Evolutionary conservation across 2,888 invertebrate genomes (phyloP), one percentile per base, ranked within the genome.

Genomic region (Baccha elongata): DNA sequence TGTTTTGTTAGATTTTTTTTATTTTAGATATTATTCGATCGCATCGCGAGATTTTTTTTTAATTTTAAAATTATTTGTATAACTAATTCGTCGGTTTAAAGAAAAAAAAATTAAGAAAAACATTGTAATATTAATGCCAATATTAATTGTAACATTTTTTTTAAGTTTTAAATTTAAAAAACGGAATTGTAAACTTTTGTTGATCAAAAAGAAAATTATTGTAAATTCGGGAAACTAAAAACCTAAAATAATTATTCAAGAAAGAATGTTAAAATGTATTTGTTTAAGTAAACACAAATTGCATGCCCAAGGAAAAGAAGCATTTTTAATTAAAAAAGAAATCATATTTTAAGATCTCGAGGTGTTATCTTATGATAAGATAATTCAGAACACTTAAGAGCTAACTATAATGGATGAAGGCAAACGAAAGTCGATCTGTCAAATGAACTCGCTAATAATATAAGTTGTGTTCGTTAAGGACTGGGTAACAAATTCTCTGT

Each of bases 251-350:
- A 55, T 32, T 55, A 58, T 40, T 23, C 15, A 19, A 64, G 23
- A 69, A 50, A 55, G 42, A 64, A 74, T 68, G 74, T 75, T 42
- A 23, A 65, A 29, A 42, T 21, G 44, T 68, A 68, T 81, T 67
- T 76, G 81, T 76, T n/a, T 71, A 81, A 81, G 37, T 75, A 75
- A 81, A 75, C 65, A 81, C 69, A 81, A 81, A 76, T 76, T 81
- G 75, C 81, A 81, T 81, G 81, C 75, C 53, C 37, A 6, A 69
- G 58, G 42, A 19, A 46, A 62, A 29, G n/a, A n/a, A n/a, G n/a
- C n/a, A n/a, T n/a, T n/a, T n/a, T n/a, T n/a, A n/a, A n/a, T n/a
- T n/a, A n/a, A n/a, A n/a, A n/a, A n/a, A n/a, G n/a, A n/a, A n/a
- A n/a, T n/a, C n/a, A n/a, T n/a, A n/a, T n/a, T n/a, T n/a, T n/a